Evolutionary conservation across 2,888 invertebrate genomes (phyloP), one percentile per base, ranked within the genome.

Genomic region (Chrysina gloriosa): DNA sequence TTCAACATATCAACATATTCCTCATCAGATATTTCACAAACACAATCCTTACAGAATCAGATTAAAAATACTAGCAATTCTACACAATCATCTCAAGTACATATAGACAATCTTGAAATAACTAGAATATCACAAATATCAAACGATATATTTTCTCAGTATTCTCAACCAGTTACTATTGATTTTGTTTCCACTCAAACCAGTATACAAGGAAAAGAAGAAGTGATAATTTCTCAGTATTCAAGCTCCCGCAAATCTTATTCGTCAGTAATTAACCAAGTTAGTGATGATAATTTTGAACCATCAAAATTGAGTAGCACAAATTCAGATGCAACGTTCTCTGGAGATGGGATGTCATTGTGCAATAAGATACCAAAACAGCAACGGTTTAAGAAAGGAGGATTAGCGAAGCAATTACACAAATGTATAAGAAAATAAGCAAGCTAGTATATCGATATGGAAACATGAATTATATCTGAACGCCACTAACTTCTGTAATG

Each of bases 401-500:
- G 86, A 1, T 69, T 86, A 29, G 85, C 86, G 23, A 77, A 79
- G 69, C 79, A 85, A 34, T 74, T 88, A 16, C 81, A 84, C 72
- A 77, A 74, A 36, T 76, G 85, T 7, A 72, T 87, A 69, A 84
- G n/a, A 84, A 78, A 84, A 85, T 76, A 85, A 85, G 76, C 84
- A 80, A 65, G 82, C 84, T 0, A 82, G 80, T 69, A 69, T 84
- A 63, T 84, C 84, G 27, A 79, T 88, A 63, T 87, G 87, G 87
- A 83, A 85, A 77, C 87, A 88, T 73, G 87, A 88, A 76, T 78
- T 81, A 67, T 87, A 81, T 78, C 77, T 85, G 70, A 86, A 85
- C 0, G n/a, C n/a, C n/a, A 81, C 78, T 16, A 69, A 71, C 36
- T 66, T 72, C 42, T 70, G 73, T 14, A 56, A 73, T 34, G 63